phyloP scores from a whole-genome alignment of 2,113 vertebrate species.

The Microtus pennsylvanicus region DNA sequence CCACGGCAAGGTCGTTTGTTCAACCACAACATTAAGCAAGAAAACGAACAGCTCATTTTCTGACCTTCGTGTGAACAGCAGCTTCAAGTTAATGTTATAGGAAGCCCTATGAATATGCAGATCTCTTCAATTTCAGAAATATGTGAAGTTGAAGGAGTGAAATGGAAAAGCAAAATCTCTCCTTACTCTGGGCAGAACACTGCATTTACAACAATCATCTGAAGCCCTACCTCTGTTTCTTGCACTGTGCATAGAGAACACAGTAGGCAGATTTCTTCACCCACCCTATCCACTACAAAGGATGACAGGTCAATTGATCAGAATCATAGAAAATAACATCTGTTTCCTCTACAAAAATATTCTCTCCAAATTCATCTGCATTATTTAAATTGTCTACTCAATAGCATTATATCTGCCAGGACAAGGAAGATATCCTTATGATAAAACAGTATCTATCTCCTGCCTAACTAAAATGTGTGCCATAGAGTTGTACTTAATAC shows the following conservation, averaged over 20 bases:
- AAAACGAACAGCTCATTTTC: background rate
- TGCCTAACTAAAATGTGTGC: background rate
- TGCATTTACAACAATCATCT: background rate
- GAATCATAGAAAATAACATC: background rate
- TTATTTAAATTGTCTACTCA: background rate
- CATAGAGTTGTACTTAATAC: background rate
- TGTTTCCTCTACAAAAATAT: background rate
- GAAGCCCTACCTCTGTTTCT: background rate
- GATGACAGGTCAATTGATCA: background rate
- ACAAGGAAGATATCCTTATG: background rate
- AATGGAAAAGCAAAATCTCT: slow-evolving; percentile 27
- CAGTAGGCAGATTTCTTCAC: background rate
- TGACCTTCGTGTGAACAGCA: background rate
- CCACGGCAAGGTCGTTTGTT: background rate
- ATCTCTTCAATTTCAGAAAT: slow-evolving; percentile 45
- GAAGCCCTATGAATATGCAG: background rate
- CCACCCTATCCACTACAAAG: background rate
- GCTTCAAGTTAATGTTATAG: slow-evolving; percentile 36
- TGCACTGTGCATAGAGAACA: background rate
- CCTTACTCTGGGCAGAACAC: background rate
- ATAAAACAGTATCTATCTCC: background rate
- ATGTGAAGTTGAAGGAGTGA: slow-evolving; percentile 40
- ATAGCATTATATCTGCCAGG: background rate
- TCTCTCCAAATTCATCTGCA: background rate
- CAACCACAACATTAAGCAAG: background rate